These are phyloP conservation scores for Cavia porcellus DNA, from an alignment of 2,113 vertebrate genomes.

Conservation along the genomic window DNA sequence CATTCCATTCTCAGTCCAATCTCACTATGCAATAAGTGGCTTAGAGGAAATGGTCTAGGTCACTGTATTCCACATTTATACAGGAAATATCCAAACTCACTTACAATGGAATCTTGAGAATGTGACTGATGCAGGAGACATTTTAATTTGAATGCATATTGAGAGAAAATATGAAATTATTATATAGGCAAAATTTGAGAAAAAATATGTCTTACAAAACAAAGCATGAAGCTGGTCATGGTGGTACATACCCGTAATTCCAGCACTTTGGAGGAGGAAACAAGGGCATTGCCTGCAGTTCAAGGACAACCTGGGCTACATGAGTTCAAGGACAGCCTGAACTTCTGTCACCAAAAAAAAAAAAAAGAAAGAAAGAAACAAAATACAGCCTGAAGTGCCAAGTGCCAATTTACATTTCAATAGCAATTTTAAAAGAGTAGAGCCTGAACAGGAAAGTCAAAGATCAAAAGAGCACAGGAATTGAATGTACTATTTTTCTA, in stretches of 20 bases:
- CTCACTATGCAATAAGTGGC: not conserved
- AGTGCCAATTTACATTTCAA: conserved; percentile 41
- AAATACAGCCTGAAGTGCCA: not conserved
- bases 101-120: not conserved
- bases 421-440: conserved; percentile 23
- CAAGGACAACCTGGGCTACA: not conserved
- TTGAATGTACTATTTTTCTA: not conserved
- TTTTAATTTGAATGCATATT: not conserved
- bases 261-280: not conserved
- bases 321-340: not conserved
- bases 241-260: not conserved
- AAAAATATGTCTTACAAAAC: not conserved
- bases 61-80: not conserved
- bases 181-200: not conserved
- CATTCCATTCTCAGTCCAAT: not conserved
- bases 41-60: accelerated
- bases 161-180: conserved; percentile 23
- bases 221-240: not conserved
- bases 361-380: not conserved
- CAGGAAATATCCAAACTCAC: not conserved
- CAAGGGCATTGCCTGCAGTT: not conserved
- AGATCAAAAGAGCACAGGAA: conserved; percentile 21
- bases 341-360: not conserved
- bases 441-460: conserved; percentile 15
- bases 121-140: not conserved